These are phyloP conservation scores for Craseonycteris thonglongyai DNA, from an alignment of 2,113 vertebrate genomes.

Conservation along the genomic window DNA sequence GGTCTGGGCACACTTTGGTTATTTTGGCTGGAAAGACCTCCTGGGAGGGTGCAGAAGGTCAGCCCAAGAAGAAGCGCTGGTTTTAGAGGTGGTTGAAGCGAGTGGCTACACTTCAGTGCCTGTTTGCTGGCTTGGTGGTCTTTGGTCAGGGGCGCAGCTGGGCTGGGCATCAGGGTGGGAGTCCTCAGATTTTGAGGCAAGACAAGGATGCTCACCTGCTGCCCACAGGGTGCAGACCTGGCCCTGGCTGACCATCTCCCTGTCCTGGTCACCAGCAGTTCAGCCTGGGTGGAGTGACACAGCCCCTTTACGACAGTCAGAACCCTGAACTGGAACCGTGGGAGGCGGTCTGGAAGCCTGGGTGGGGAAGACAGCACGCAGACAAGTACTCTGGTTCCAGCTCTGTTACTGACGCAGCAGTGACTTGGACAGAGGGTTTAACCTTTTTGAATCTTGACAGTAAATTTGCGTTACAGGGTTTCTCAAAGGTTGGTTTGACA, in stretches of 20 bases:
- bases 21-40: too few relatives aligned
- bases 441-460: background rate
- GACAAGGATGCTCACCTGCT: background rate
- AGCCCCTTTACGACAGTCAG: background rate
- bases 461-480: background rate
- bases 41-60: rapidly evolving
- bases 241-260: rapidly evolving
- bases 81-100: background rate
- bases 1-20: rapidly evolving
- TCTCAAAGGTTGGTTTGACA: background rate
- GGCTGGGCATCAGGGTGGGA: background rate
- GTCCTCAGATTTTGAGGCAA: background rate
- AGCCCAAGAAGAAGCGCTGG: too few relatives aligned
- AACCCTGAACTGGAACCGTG: rapidly evolving
- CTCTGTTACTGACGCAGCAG: background rate
- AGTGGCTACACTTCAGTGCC: rapidly evolving
- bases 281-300: rapidly evolving
- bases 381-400: rapidly evolving
- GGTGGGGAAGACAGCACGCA: rapidly evolving
- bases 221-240: background rate
- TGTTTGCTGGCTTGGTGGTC: background rate
- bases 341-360: rapidly evolving
- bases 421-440: background rate
- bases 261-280: background rate
- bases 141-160: background rate